These are phyloP conservation scores for Pelochelys cantorii DNA, from an alignment of 2,797 vertebrate genomes.

Conservation along the genomic window DNA sequence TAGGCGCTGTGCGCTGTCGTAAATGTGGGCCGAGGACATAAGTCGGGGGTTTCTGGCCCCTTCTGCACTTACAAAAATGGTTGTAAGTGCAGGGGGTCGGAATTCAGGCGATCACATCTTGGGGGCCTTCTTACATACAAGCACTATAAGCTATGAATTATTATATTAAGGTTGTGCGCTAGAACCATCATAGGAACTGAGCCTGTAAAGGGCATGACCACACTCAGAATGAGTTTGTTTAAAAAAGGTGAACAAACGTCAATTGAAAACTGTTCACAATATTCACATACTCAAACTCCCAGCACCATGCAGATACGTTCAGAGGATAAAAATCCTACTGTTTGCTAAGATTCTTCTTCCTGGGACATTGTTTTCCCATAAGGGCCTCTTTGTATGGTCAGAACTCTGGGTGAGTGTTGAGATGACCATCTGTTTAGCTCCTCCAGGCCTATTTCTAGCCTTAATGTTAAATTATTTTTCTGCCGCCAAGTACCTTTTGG, in stretches of 20 bases:
- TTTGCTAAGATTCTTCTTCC: conserved; percentile 17
- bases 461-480: conserved; percentile 30
- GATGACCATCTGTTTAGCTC: neutral
- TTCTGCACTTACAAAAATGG: too few species aligned
- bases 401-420: neutral
- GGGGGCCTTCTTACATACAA: neutral
- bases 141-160: neutral
- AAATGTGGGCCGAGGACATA: too few species aligned
- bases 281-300: neutral
- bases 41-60: too few species aligned
- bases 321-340: neutral
- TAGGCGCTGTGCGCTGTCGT: too few species aligned
- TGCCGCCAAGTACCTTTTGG: neutral
- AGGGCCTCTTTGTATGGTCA: conserved; percentile 34
- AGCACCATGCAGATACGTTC: neutral
- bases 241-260: neutral
- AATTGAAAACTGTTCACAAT: neutral
- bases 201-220: neutral
- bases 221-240: neutral
- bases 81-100: too few species aligned
- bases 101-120: too few species aligned
- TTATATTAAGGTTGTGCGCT: neutral
- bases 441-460: conserved; percentile 39
- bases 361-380: neutral
- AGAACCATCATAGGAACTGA: neutral